Conservation (phyloP, 2,113 vertebrate species). For the Heterocephalus glaber region DNA sequence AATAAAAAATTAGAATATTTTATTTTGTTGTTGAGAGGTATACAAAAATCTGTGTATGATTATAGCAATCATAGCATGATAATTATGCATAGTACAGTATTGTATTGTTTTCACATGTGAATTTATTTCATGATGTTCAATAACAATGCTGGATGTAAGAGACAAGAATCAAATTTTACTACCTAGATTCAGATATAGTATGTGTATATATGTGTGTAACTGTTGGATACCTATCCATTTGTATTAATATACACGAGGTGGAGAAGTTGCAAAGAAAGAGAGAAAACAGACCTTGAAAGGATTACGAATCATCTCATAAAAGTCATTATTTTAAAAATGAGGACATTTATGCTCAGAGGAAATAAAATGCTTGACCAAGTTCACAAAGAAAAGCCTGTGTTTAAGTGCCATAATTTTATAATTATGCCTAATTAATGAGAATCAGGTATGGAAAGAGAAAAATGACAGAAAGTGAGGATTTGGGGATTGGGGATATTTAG, state of each 20-base stretch:
- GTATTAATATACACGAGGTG: background rate
- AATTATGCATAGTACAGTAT: background rate
- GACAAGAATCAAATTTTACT: background rate
- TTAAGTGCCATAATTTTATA: slow-evolving; percentile 7
- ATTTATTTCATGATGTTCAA: background rate
- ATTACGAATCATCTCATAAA: background rate
- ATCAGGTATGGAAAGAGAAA: background rate
- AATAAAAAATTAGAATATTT: background rate
- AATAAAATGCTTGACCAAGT: background rate
- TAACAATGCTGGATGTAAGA: background rate
- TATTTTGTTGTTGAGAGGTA: background rate
- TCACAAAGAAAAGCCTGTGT: background rate
- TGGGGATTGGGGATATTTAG: background rate
- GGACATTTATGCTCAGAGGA: background rate
- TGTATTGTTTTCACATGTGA: background rate
- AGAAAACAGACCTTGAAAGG: background rate
- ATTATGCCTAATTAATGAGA: background rate
- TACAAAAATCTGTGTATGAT: background rate
- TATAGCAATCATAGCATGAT: rapidly evolving
- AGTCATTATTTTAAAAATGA: background rate
- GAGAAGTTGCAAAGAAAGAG: background rate
- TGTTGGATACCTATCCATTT: background rate
- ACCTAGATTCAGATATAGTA: background rate
- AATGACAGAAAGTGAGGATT: background rate
- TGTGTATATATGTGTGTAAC: background rate